Percentiles rank a stretch among this genome's conserved stretches.
Evolutionary conservation across 2,888 invertebrate species (phyloP).

Genomic region (Andrena trimmerana): DNA sequence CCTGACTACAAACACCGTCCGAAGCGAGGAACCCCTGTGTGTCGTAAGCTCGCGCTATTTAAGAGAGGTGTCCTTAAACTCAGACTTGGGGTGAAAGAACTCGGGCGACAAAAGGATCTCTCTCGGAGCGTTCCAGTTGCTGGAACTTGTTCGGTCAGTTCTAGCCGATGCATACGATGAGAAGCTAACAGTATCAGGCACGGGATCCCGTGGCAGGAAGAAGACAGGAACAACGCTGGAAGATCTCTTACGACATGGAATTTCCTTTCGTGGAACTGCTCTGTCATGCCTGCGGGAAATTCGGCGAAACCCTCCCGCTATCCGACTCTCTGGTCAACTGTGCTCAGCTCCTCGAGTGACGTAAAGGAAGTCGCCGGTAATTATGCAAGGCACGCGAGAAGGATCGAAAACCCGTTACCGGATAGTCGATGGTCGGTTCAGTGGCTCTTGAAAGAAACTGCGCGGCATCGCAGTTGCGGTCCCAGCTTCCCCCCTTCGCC

Average conservation of each 20-base stretch:
- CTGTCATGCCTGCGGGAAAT: slow-evolving; percentile 16
- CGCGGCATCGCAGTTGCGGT: slow-evolving; percentile 40
- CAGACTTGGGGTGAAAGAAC: slow-evolving; percentile 28
- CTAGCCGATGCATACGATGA: neutral
- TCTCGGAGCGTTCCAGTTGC: neutral
- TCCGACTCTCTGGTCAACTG: slow-evolving; percentile 28
- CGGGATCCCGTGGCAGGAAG: neutral
- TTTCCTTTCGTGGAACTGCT: slow-evolving; percentile 2
- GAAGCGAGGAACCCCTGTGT: slow-evolving; percentile 13
- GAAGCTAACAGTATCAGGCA: neutral
- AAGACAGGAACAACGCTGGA: neutral
- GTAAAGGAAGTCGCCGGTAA: slow-evolving; percentile 65
- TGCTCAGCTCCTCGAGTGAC: slow-evolving; percentile 33
- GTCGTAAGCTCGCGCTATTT: slow-evolving; percentile 24
- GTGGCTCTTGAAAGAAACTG: slow-evolving; percentile 38
- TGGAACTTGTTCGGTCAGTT: neutral
- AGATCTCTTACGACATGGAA: neutral
- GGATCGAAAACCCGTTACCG: slow-evolving; percentile 75
- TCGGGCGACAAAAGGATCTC: neutral
- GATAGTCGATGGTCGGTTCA: slow-evolving; percentile 27
- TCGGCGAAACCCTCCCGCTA: slow-evolving; percentile 47
- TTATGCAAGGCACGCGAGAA: slow-evolving; percentile 77
- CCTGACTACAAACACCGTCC: slow-evolving; percentile 39
- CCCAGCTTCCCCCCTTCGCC: slow-evolving; percentile 17
- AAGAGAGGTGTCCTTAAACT: slow-evolving; percentile 8